Percentiles rank a stretch among this genome's conserved stretches.
Conservation (phyloP, 1,140 invertebrate genomes). For the Caenorhabditis briggsae region DNA sequence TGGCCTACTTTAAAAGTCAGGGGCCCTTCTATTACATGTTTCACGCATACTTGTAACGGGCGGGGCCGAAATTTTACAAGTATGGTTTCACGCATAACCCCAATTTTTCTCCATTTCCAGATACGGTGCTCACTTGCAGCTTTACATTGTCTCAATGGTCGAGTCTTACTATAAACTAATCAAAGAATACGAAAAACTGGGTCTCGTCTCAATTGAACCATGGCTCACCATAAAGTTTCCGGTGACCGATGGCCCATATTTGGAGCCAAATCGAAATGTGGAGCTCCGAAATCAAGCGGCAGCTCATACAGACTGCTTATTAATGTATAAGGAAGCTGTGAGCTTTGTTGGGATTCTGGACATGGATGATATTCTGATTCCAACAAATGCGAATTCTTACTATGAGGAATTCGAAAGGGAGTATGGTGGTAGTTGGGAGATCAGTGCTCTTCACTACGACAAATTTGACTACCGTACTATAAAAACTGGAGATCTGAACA, state of each 20-base stretch:
- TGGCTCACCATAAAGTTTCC: conserved; percentile 52
- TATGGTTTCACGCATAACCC: no score
- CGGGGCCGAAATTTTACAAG: no score
- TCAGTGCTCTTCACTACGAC: conserved; percentile 28
- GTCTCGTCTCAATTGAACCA: conserved; percentile 35
- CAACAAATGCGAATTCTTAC: conserved; percentile 27
- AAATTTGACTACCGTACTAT: conserved; percentile 19
- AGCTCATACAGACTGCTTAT: conserved; percentile 60
- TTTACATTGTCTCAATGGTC: conserved; percentile 47
- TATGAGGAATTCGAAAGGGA: conserved; percentile 36
- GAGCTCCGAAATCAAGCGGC: conserved; percentile 61
- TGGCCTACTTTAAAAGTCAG: no score
- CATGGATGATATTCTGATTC: conserved; percentile 43
- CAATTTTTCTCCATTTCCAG: no score
- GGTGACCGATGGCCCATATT: not conserved
- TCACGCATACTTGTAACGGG: no score
- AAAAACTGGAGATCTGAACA: conserved; percentile 10
- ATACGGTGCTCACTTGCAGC: conserved; percentile 47
- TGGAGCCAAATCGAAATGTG: conserved; percentile 59
- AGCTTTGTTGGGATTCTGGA: conserved; percentile 42
- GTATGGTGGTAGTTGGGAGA: not conserved
- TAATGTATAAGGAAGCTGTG: conserved; percentile 41
- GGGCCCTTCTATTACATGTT: no score
- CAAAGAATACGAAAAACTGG: conserved; percentile 57
- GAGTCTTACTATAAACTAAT: conserved; percentile 47